These are phyloP conservation scores for Mormyrops attenuatus DNA, from an alignment of 2,797 vertebrate genomes.

Conservation along the genomic window DNA sequence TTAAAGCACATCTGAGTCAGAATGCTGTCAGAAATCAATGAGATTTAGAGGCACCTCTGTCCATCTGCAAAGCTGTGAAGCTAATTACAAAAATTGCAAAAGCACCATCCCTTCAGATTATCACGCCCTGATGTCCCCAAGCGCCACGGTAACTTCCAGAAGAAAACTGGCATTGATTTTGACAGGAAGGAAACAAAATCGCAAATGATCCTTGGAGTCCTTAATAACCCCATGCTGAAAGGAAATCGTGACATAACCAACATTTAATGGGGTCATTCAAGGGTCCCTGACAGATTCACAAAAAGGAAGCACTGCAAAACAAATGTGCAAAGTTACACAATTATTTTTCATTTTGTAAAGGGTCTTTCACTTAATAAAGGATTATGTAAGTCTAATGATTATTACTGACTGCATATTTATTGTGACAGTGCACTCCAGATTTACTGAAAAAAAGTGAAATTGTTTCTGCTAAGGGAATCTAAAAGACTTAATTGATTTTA, in stretches of 20 bases:
- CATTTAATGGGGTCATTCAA: background rate
- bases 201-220: background rate
- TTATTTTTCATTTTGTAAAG: background rate
- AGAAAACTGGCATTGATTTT: slow-evolving; percentile 60
- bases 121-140: slow-evolving; percentile 49
- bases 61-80: background rate
- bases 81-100: background rate
- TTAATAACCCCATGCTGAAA: slow-evolving; percentile 11
- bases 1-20: background rate
- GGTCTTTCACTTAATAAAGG: background rate
- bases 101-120: background rate
- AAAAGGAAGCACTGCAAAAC: background rate
- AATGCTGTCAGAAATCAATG: background rate
- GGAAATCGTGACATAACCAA: background rate
- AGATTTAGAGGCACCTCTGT: background rate
- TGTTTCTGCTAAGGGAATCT: background rate
- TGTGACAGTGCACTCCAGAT: background rate
- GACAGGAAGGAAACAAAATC: slow-evolving; percentile 19
- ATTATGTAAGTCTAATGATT: background rate
- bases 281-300: background rate
- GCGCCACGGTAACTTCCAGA: slow-evolving; percentile 58
- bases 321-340: background rate
- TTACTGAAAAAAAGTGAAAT: background rate
- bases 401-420: background rate
- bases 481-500: background rate